Evolutionary conservation across 2,113 vertebrate genomes (phyloP), one percentile per base, ranked within the genome.

Genomic region (Odobenus rosmarus): DNA sequence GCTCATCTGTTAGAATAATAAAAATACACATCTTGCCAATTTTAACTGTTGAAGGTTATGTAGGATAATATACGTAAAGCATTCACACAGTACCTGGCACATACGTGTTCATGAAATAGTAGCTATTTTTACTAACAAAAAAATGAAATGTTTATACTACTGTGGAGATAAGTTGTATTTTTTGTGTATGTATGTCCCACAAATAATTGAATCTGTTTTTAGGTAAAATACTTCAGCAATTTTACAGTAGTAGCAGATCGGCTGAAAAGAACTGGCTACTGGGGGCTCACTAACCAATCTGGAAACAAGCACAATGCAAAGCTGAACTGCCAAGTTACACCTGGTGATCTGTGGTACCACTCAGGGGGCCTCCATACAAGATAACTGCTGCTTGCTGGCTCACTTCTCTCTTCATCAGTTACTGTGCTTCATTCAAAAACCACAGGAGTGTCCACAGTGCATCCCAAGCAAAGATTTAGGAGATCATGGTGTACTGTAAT

Each of bases 41-140:
- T 94, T 55, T 49, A 62, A 94, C 53, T 77, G 86, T 42, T 95
- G 67, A 88, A 97, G 42, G 92, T 51, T 69, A 61, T 1, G 4
- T n/a, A 57, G 36, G 51, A 76, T 6, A 49, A 92, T 31, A 83
- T 1, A 79, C 5, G 13, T 39, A 86, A 94, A 86, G 24, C 26
- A 64, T 33, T 81, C 42, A 88, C 39, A 90, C 0, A 82, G 28
- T 81, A 71, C n/a, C 39, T 71, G 23, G 16, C 36, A 85, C 7
- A 4, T 42, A 91, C 46, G 7, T 5, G 21, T 74, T 90, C 57
- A 96, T 23, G 76, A 36, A 81, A 71, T 2, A 91, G 28, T 55
- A 80, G 95, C 24, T 71, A 53, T 31, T 74, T 96, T 82, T 79
- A 90, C 42, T 33, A 84, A 84, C 8, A 83, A 86, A 81, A 33